Conservation (phyloP, 1,140 invertebrate species). For the Leptopilina clavipes region DNA sequence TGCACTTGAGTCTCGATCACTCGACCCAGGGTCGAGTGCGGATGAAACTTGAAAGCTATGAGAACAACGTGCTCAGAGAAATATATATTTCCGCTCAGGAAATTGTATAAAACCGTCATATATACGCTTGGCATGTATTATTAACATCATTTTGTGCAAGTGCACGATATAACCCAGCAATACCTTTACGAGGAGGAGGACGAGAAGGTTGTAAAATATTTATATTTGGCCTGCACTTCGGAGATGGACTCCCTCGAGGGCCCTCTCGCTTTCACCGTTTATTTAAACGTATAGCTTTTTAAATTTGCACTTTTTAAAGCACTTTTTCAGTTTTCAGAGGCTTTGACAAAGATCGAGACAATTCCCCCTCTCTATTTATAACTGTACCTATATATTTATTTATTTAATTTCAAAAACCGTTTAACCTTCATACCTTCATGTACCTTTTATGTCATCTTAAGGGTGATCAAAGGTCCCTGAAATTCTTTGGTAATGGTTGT, state of each 20-base stretch:
- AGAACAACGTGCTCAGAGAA: constrained; percentile 19
- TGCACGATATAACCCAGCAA: not conserved
- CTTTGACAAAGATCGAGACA: not conserved
- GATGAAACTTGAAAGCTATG: constrained; percentile 6
- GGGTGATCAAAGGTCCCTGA: too few species aligned
- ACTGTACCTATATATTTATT: too few species aligned
- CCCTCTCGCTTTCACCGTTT: not conserved
- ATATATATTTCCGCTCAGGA: constrained; percentile 39
- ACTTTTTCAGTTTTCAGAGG: too few species aligned
- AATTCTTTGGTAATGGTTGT: too few species aligned
- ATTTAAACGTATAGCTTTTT: constrained; percentile 18
- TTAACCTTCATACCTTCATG: too few species aligned
- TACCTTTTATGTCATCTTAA: too few species aligned
- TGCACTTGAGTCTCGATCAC: not conserved
- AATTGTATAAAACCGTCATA: constrained; percentile 45
- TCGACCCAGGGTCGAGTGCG: not conserved
- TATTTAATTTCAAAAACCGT: too few species aligned
- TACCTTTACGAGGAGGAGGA: constrained; percentile 50
- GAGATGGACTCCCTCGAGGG: constrained; percentile 45
- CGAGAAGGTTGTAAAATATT: constrained; percentile 61
- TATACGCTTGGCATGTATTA: constrained; percentile 41
- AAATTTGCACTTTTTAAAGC: constrained; percentile 12
- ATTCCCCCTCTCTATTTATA: too few species aligned
- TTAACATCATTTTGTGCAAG: constrained; percentile 44
- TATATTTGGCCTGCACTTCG: constrained; percentile 51